Evolutionary conservation across 2,888 invertebrate genomes (phyloP), one percentile per base, ranked within the genome.

Genomic region (Pammene aurita): DNA sequence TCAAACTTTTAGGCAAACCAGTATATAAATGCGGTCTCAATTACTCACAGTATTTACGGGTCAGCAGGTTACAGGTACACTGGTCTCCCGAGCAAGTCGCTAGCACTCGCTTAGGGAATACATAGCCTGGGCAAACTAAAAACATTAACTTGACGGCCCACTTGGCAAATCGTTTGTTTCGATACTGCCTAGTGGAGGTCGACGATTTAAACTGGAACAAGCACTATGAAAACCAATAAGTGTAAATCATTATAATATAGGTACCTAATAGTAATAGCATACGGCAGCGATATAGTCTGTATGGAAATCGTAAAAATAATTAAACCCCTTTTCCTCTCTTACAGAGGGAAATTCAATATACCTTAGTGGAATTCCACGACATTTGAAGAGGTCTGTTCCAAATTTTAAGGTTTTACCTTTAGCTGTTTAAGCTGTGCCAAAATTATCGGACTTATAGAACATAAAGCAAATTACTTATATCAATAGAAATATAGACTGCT

Each of bases 121-220:
- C 26, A 9, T 10, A 10, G 58, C 6, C 46, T 38, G 38, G 34
- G 46, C 42, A 26, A 63, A 56, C 48, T 57, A 63, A 67, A 58
- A 63, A 68, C 68, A 64, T 68, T 68, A 54, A 58, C 52, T 68
- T 68, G 57, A 26, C 57, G 68, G 61, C 68, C 68, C 44, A 68
- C 57, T 64, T 68, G 63, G 68, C 68, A 63, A 68, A 57, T 44
- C 57, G 63, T 44, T 68, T 64, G 63, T 68, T 64, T 58, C 63
- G 44, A 64, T 68, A 63, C 57, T 68, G 68, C 68, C 68, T 64
- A 68, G 68, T 57, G 52, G 67, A 68, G 63, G 68, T 64, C 68
- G 57, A 38, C 26, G 13, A 52, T 68, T 58, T 34, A 48, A 68
- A 68, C 44, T 68, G 44, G 68, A 57, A 26, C 63, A 64, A 57